Base-by-base conservation (phyloP, 2,797 vertebrate genomes). In the Hoplostethus atlanticus region DNA sequence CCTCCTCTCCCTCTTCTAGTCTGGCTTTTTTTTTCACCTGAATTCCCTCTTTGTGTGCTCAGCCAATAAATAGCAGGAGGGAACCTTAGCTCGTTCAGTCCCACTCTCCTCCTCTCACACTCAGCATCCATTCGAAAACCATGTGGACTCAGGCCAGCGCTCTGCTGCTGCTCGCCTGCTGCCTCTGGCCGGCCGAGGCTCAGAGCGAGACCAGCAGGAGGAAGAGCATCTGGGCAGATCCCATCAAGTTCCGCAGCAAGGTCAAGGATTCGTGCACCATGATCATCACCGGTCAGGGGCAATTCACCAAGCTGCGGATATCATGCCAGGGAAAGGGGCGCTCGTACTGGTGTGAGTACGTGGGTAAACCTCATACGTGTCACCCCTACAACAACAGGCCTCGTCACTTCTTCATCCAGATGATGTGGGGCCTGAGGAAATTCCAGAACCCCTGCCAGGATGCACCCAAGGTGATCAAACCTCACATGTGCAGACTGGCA, bases 261-360 rank as follows among this genome's bases (percentile, higher is more conserved):
- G 80, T 34, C 38, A 93, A 87, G 71, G 95, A 97, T 28, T 1
- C 38, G 34, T 96, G 96, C 80, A 84, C 61, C 42, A 94, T 96
- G 93, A 82, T 1, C 0, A 1, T 93, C 66, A 95, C 85, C 0
- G 94, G 91, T 1, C 84, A 95, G 0, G 81, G 88, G 5, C 93
- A 95, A 3, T 54, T 87, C 79, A 94, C 93, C 40, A 90, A 68
- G 44, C 85, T 97, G 64, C 91, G 92, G 76, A 61, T 96, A 48
- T 80, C 88, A 0, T 97, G 97, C 80, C 85, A 60, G 67, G 86
- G 91, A 44, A 77, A 15, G 31, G 73, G 58, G 58, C 74, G 78
- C 48, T 84, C 88, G 0, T 96, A 96, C 89, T 96, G 94, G 95
- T 97, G 96, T 48, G 95, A 97, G 21, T 97, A 94, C 62, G 36